Base-by-base conservation (phyloP, 1,140 invertebrate species). In the Bathynomus jamesi region DNA sequence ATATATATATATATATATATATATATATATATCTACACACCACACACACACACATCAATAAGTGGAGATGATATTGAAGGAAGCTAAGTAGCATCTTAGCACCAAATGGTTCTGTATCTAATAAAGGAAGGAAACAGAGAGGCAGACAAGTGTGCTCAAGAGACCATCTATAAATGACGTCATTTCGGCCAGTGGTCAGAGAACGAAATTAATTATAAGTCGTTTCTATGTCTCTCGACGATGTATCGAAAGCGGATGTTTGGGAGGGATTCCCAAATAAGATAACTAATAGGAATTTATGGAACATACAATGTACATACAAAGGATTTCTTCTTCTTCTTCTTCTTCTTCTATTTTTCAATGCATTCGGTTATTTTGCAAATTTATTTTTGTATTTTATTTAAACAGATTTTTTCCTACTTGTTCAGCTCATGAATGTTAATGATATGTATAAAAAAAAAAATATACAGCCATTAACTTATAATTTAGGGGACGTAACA, bases 1-100 rank as follows among this genome's bases (percentile, higher is more conserved):
- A 53, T 53, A 53, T 53, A 53, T 53, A 53, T 53, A 53, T 53
- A 53, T 53, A 53, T 53, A 5, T 53, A 53, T 53, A 53, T 53
- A 53, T 53, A 53, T 53, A 53, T 53, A 53, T 53, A 53, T 53
- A 53, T 53, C 13, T 53, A 5, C 21, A 53, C 21, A 53, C 21
- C 13, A 2, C 21, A 53, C 2, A 2, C 21, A 5, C 5, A 2
- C 21, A 53, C 21, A 53, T 53, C 40, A 53, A 53, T 53, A 53
- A 53, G 13, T 53, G 13, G 40, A 17, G 21, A 17, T 3, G 40
- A 11, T 53, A 53, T 53, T 53, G 40, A 53, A 53, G 21, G 40
- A 11, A 53, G 40, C 21, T 17, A n/a, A n/a, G n/a, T n/a, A n/a
- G n/a, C n/a, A n/a, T n/a, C n/a, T n/a, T n/a, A 53, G 40, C 11